These are phyloP conservation scores for Megalops cyprinoides DNA, from an alignment of 2,797 vertebrate species.

Conservation along the genomic window DNA sequence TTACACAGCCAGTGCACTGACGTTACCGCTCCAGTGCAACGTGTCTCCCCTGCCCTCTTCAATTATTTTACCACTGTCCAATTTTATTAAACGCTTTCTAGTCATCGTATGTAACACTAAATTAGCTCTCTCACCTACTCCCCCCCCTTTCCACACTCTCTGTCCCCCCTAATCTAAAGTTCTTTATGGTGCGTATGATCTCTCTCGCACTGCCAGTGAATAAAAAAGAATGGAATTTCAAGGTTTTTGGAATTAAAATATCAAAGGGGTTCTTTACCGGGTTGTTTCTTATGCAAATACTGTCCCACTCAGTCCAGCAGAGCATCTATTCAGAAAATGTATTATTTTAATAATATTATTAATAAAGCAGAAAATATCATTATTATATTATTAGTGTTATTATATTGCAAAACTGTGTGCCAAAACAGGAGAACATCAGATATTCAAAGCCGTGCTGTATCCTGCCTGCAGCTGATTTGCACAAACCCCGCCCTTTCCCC, in stretches of 20 bases:
- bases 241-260: conserved; percentile 3
- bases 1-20: neutral
- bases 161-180: conserved; percentile 14
- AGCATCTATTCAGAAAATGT: too few species aligned
- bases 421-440: conserved; percentile 7
- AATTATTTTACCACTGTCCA: conserved; percentile 19
- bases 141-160: neutral
- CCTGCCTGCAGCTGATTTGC: conserved; percentile 27
- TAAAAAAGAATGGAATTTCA: conserved; percentile 18
- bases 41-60: conserved; percentile 8
- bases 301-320: too few species aligned
- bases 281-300: too few species aligned
- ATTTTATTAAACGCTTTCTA: neutral
- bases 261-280: neutral
- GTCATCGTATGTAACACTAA: conserved; percentile 4
- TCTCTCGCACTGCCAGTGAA: too few species aligned
- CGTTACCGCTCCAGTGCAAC: conserved; percentile 20
- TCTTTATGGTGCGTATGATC: too few species aligned
- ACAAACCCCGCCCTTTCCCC: conserved; percentile 14
- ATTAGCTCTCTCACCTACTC: neutral
- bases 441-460: conserved; percentile 31
- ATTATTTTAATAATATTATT: too few species aligned
- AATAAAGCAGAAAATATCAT: too few species aligned
- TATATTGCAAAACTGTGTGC: too few species aligned
- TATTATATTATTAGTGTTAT: too few species aligned